phyloP scores from a whole-genome alignment of 2,888 invertebrate species.

The Villa cingulata region DNA sequence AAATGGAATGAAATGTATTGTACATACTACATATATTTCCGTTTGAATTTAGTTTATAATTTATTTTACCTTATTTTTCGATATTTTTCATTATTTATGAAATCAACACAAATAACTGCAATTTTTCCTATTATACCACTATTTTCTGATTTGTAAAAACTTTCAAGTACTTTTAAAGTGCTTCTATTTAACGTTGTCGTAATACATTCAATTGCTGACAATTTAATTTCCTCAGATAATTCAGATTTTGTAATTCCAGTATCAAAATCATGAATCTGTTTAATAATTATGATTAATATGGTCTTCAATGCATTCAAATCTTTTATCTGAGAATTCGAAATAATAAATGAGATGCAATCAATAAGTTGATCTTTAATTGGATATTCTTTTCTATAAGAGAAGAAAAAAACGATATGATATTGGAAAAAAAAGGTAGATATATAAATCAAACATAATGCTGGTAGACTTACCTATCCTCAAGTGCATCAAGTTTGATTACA shows the following conservation, averaged over 20 bases:
- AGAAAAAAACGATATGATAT: not conserved
- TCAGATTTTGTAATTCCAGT: conserved; percentile 17
- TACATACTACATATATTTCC: not conserved
- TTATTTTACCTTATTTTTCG: conserved; percentile 47
- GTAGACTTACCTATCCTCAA: conserved; percentile 23
- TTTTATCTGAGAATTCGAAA: conserved; percentile 23
- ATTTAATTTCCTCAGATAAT: conserved; percentile 32
- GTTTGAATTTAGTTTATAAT: not conserved
- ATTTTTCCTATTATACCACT: conserved; percentile 49
- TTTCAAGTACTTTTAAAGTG: conserved; percentile 37
- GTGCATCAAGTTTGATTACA: conserved; percentile 27
- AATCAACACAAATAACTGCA: conserved; percentile 47
- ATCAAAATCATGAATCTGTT: conserved; percentile 27
- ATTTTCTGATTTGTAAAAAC: conserved; percentile 43
- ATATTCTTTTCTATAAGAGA: not conserved
- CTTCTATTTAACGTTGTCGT: conserved; percentile 23
- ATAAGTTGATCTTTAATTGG: not conserved
- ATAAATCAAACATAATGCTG: no score
- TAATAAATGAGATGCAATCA: not conserved
- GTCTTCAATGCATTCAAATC: conserved; percentile 27
- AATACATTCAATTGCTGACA: conserved; percentile 27
- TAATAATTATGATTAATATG: conserved; percentile 24
- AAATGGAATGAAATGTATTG: not conserved
- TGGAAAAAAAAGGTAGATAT: not conserved
- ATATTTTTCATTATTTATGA: conserved; percentile 53